Evolutionary conservation across 2,888 invertebrate species (phyloP), one percentile per base, ranked within the genome.

Genomic region (Euproctis similis): DNA sequence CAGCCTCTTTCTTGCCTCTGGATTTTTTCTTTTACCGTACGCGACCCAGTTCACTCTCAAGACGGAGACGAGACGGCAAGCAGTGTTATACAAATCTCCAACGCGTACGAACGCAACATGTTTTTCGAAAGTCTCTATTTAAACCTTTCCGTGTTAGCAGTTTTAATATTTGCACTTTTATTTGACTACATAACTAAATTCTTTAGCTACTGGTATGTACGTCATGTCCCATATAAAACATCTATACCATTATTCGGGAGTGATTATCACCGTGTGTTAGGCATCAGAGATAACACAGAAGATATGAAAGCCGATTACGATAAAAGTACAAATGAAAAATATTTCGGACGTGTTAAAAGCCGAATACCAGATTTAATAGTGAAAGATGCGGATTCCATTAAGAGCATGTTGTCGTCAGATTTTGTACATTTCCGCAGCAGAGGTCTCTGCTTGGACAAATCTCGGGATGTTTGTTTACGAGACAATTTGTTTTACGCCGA

Each of bases 401-500:
- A 77, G 60, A 72, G 70, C 56, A 68, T 82, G 51, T 59, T 84
- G 66, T 78, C 74, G 40, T 73, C 80, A 46, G 80, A 81, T 66
- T 81, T 76, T 51, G 66, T 68, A 45, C 67, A 77, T 75, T 84
- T 84, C 72, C 73, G 77, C 65, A 69, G 73, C 59, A 67, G 82
- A 64, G 84, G 84, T 54, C 71, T 76, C 49, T 70, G 66, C 60
- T 71, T 84, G 69, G 78, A 78, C 74, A 81, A 77, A 72, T 80
- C 82, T 64, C 67, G 60, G 71, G 84, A 84, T 80, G 73, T 80
- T 77, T 82, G 81, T 75, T 67, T 84, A 72, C 73, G 74, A 73
- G 76, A 82, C 78, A 84, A 84, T 77, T 73, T 81, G 65, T 84
- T 81, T 65, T 81, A 81, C 49, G 67, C 76, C 9, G 78, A 82